Evolutionary conservation across 2,888 invertebrate species (phyloP).

Genomic region (Stenurella melanura): DNA sequence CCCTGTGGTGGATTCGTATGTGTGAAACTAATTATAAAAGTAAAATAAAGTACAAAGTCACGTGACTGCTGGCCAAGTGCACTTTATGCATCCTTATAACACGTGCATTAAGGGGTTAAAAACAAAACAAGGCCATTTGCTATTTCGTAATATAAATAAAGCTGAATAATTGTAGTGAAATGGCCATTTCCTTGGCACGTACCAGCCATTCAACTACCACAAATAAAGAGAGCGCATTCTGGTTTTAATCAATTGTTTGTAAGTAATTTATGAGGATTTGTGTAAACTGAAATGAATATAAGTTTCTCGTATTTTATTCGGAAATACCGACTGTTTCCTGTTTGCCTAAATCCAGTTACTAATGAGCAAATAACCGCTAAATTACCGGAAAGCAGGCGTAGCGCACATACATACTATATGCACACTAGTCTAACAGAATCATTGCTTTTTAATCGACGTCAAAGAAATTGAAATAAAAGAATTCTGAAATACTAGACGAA

Average conservation of each 20-base stretch:
- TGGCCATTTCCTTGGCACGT: conserved; percentile 29
- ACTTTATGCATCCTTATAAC: conserved; percentile 25
- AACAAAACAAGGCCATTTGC: conserved; percentile 19
- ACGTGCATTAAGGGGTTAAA: conserved; percentile 24
- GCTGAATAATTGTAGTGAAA: conserved; percentile 21
- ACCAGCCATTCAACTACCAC: conserved; percentile 9
- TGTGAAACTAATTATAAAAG: conserved; percentile 25
- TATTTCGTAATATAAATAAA: conserved; percentile 16
- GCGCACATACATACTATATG: not conserved
- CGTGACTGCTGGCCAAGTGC: conserved; percentile 22
- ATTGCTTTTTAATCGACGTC: no score
- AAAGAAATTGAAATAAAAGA: no score
- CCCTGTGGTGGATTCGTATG: not conserved
- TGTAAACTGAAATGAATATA: conserved; percentile 6
- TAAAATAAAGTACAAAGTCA: not conserved
- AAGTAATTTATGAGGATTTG: conserved; percentile 29
- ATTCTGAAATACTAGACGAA: no score
- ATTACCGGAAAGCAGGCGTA: not conserved
- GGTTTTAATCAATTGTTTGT: conserved; percentile 36
- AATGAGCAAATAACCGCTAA: conserved; percentile 5
- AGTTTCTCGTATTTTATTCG: not conserved
- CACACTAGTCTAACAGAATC: no score
- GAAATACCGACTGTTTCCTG: conserved; percentile 9
- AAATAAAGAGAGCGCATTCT: conserved; percentile 16
- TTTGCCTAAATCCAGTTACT: not conserved